Percentiles rank a stretch among this genome's conserved stretches.
These are phyloP conservation scores for Philopedon plagiatum DNA, from an alignment of 2,888 invertebrate genomes.

Conservation along the genomic window DNA sequence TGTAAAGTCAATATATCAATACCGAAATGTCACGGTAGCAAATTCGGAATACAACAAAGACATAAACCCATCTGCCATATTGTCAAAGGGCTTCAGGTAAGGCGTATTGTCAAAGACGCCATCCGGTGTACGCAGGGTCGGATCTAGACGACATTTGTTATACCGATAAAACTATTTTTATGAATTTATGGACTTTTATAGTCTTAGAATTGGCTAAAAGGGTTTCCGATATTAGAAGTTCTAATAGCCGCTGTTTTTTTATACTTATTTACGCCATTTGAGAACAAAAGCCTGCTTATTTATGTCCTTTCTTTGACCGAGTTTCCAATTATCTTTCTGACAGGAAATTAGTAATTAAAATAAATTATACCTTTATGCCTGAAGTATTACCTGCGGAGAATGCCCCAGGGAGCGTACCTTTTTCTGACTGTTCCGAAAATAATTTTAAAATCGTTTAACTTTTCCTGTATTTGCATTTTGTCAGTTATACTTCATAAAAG, in stretches of 20 bases:
- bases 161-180: background rate
- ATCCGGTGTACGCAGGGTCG: constrained; percentile 20
- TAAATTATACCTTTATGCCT: background rate
- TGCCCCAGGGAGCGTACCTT: background rate
- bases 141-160: background rate
- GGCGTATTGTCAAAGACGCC: constrained; percentile 3
- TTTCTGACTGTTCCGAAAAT: background rate
- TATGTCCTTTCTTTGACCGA: background rate
- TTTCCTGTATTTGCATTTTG: background rate
- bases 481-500: no score
- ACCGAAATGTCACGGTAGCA: constrained; percentile 22
- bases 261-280: background rate
- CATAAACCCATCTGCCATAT: constrained; percentile 27
- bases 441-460: no score
- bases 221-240: background rate
- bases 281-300: background rate
- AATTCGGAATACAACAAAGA: constrained; percentile 21
- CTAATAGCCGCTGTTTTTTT: background rate
- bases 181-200: no score
- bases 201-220: background rate
- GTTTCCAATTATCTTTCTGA: constrained; percentile 1
- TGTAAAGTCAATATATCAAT: constrained; percentile 13
- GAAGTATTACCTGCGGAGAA: background rate
- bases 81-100: constrained; percentile 25
- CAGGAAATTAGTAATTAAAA: constrained; percentile 14